A percentile compares a stretch with the other conserved stretches of the same genome.
Evolutionary conservation across 2,888 invertebrate species (phyloP).

Genomic region (Mantis religiosa): DNA sequence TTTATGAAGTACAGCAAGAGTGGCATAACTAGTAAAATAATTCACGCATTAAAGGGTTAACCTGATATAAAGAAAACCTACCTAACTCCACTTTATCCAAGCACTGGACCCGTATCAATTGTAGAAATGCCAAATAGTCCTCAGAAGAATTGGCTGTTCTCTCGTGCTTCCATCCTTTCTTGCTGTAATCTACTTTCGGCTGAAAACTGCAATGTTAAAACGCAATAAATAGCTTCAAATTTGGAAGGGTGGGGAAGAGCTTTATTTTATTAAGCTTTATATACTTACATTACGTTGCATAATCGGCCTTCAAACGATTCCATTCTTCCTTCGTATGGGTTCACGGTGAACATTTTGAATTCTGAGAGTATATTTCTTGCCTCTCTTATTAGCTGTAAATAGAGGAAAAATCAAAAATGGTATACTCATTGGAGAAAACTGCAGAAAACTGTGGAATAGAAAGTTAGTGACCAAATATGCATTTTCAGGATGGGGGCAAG

Average conservation of each 20-base stretch:
- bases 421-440: too few species aligned
- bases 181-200: background rate
- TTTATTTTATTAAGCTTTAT: background rate
- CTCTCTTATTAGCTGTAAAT: background rate
- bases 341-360: conserved; percentile 36
- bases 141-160: background rate
- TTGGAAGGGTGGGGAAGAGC: background rate
- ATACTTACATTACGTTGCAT: conserved; percentile 37
- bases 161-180: background rate
- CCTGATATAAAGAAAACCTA: too few species aligned
- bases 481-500: too few species aligned
- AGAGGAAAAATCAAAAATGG: background rate
- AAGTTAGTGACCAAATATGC: too few species aligned
- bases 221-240: background rate
- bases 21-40: too few species aligned
- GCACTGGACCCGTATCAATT: background rate
- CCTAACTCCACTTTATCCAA: background rate
- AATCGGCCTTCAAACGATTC: conserved; percentile 40
- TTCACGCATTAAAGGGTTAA: too few species aligned
- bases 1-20: too few species aligned
- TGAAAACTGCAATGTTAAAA: background rate
- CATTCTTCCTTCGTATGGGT: conserved; percentile 39
- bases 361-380: conserved; percentile 33
- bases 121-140: background rate
- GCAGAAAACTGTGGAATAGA: too few species aligned